Evolutionary conservation across 2,888 invertebrate genomes (phyloP), one percentile per base, ranked within the genome.

Genomic region (Ennomos quercinarius): DNA sequence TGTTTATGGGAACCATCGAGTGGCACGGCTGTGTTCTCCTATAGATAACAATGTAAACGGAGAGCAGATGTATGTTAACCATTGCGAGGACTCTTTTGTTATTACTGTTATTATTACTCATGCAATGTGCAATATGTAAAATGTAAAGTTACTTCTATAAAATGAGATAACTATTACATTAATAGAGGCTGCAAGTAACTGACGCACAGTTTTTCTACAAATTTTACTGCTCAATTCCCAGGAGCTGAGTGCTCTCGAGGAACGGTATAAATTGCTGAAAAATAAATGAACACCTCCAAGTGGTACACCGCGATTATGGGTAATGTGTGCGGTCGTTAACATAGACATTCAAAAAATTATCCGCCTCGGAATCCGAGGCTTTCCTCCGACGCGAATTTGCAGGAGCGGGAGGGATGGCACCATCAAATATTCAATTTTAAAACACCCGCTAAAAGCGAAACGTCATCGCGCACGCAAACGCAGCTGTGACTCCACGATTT

Each of bases 391-490:
- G 81, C 78, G 84, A 82, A 91, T 88, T 91, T 87, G 87, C 90
- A 89, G 88, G 84, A 89, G 89, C 90, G 89, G 88, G 84, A 89
- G 89, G 89, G 91, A 90, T 89, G 80, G 83, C 80, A 84, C 80
- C 91, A 92, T 92, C 91, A 92, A 92, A 92, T 92, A 92, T 92
- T 92, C 91, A 92, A 92, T 91, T 92, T 92, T 92, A 92, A 92
- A 92, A 91, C 88, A 88, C 80, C 85, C 90, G 91, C 92, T 92
- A 92, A 92, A 90, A 91, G 92, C 93, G 87, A 91, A 91, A 91
- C 83, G 92, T 91, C 92, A 91, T 92, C 88, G 90, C 84, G 80
- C 74, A 81, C 84, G 80, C 84, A 83, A 81, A 78, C 88, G 81
- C 92, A 92, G 92, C 90, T 92, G 92, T 83, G 91, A 84, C 91